Evolutionary conservation across 2,888 invertebrate genomes (phyloP), one percentile per base, ranked within the genome.

Genomic region (Sarcophaga variegata): DNA sequence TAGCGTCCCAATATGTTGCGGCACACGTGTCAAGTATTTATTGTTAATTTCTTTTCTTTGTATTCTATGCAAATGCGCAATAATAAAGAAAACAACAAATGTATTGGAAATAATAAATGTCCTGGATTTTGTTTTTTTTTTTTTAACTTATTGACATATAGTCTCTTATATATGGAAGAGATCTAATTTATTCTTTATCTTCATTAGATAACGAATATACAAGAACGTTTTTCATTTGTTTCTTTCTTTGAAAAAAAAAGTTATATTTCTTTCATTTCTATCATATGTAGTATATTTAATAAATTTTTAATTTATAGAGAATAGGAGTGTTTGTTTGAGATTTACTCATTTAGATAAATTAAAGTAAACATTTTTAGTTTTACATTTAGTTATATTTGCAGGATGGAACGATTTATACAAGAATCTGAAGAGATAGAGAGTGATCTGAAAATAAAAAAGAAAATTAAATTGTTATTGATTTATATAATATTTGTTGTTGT

Each of bases 21-120:
- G 84, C 78, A 81, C 83, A 81, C 86, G 86, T 84, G 83, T 87
- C 86, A 87, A 83, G 70, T 79, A 78, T 63, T 84, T 60, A 81
- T 62, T 72, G 63, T 84, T 66, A 59, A 63, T 63, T 66, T 70
- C 2, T 60, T 60, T 22, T 62, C 4, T 47, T 45, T 25, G 62
- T 49, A n/a, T 25, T 59, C 12, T 78, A 83, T 71, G 45, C 22
- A 64, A 45, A 69, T 70, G 22, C 60, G 67, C 81, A 77, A 74
- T 11, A 66, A 63, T n/a, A 37, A 66, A 64, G 69, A 71, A 70
- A 66, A 74, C 67, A 81, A 81, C 62, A 49, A 75, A 54, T 72
- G 37, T 66, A 22, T 22, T 66, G 37, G 37, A 37, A 37, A 8
- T 37, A 8, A 10, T 37, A 37, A 37, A 37, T 37, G 37, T 37